Percentiles rank a stretch among this genome's conserved stretches.
Conservation (phyloP, 92 coral and sea anemone species). For the Actinostola sp. region DNA sequence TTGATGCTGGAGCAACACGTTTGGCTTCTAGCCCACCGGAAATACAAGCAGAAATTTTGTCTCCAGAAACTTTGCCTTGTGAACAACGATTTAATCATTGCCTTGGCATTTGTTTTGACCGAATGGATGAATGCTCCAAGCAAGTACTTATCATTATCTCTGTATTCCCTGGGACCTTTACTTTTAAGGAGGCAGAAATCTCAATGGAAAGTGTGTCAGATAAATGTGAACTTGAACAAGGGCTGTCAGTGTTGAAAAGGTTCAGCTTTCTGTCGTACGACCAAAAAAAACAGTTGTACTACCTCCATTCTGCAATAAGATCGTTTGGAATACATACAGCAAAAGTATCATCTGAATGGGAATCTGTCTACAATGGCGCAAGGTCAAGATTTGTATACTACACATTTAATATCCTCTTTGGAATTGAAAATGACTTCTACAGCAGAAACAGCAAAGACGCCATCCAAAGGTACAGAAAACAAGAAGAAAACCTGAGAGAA, state of each 20-base stretch:
- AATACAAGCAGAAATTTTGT: conserved; percentile 3
- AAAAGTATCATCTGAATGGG: background rate
- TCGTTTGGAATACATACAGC: conserved; percentile 22
- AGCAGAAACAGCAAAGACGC: conserved; percentile 27
- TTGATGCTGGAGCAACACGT: background rate
- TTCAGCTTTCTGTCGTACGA: conserved; percentile 31
- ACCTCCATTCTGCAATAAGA: conserved; percentile 28
- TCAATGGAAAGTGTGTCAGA: background rate
- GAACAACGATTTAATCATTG: conserved; percentile 17
- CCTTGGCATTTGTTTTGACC: conserved; percentile 20
- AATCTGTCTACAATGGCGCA: background rate
- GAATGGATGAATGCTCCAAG: conserved; percentile 12
- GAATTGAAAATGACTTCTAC: conserved; percentile 22
- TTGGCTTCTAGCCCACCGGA: conserved; percentile 20
- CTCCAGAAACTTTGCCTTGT: background rate
- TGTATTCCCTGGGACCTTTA: conserved; percentile 36
- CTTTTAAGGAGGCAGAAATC: conserved; percentile 25
- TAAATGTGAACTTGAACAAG: background rate
- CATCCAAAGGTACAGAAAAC: conserved; percentile 31
- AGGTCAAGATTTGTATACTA: background rate
- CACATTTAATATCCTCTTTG: background rate
- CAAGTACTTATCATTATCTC: conserved; percentile 35
- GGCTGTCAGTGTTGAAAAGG: conserved; percentile 9
- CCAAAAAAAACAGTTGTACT: conserved; percentile 1
- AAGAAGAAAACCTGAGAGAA: conserved; percentile 47